These are phyloP conservation scores for Atta cephalotes DNA, from an alignment of 1,140 invertebrate species.

Conservation along the genomic window DNA sequence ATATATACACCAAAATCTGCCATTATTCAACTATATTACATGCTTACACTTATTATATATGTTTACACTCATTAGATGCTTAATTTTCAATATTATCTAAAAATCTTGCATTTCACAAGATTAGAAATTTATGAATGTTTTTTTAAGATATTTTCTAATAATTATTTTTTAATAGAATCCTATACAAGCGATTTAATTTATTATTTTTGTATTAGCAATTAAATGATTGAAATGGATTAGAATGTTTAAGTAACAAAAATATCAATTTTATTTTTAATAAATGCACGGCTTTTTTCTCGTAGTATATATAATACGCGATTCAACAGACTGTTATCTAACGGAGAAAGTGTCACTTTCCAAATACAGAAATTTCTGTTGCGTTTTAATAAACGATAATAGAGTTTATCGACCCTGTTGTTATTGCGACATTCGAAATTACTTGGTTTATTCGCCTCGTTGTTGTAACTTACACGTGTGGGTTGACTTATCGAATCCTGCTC, in stretches of 20 bases:
- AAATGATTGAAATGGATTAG: not conserved
- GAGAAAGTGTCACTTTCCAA: not conserved
- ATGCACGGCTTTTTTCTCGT: not conserved
- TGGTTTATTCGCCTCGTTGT: not conserved
- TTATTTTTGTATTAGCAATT: not conserved
- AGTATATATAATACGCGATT: not conserved
- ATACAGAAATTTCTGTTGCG: not conserved
- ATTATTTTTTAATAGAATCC: not conserved
- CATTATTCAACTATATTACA: not conserved
- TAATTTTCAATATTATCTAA: not conserved
- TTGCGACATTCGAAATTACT: conserved; percentile 21
- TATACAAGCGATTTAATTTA: not conserved
- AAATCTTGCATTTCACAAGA: not conserved
- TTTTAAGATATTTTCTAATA: not conserved
- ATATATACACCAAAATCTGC: not conserved
- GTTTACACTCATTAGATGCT: not conserved
- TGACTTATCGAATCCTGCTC: conserved; percentile 28
- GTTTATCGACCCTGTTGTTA: conserved; percentile 49
- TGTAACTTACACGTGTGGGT: conserved; percentile 40
- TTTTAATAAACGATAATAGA: not conserved
- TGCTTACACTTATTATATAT: too few relatives aligned
- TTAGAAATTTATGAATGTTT: not conserved
- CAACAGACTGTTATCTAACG: conserved; percentile 8
- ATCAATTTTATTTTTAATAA: not conserved
- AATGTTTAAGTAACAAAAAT: not conserved